A percentile compares a stretch with the other conserved stretches of the same genome.
Evolutionary conservation across 2,888 invertebrate genomes (phyloP).

Genomic region (Dusona sp.): DNA sequence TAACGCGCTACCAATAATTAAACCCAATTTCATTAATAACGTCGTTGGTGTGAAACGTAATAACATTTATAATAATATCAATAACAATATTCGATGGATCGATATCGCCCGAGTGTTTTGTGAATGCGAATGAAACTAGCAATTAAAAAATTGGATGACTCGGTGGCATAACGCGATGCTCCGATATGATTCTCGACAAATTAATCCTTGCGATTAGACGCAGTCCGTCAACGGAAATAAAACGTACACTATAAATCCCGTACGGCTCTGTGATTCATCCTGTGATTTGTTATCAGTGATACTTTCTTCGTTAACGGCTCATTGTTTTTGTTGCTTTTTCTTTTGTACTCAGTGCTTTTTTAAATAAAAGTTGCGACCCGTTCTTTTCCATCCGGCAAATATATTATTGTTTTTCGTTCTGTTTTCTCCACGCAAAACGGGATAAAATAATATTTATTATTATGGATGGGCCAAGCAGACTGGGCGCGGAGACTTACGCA

Average conservation of each 20-base stretch:
- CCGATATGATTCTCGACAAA: slow-evolving; percentile 57
- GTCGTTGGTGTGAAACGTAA: background rate
- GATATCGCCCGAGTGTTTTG: slow-evolving; percentile 4
- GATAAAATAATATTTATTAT: slow-evolving; percentile 33
- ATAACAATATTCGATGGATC: slow-evolving; percentile 20
- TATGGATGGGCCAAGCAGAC: slow-evolving; percentile 53
- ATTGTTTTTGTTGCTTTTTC: slow-evolving; percentile 4
- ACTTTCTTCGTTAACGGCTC: slow-evolving; percentile 16
- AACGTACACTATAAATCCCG: background rate
- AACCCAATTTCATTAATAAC: background rate
- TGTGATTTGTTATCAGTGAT: slow-evolving; percentile 64
- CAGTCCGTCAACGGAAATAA: slow-evolving; percentile 20
- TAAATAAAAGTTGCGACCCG: background rate
- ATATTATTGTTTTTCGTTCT: slow-evolving; percentile 16
- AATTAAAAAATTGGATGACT: slow-evolving; percentile 43
- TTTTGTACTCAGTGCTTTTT: slow-evolving; percentile 42
- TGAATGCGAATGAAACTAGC: slow-evolving; percentile 21
- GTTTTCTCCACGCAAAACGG: slow-evolving; percentile 4
- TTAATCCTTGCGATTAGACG: slow-evolving; percentile 44
- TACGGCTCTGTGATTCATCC: slow-evolving; percentile 54
- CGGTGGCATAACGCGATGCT: slow-evolving; percentile 24
- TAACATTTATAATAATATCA: background rate
- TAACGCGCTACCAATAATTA: background rate
- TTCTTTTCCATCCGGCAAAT: background rate
- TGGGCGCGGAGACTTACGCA: slow-evolving; percentile 39